A percentile compares a stretch with the other conserved stretches of the same genome.
These are phyloP conservation scores for Eueremaeus valkanovi DNA, from an alignment of 2,888 invertebrate genomes.

Conservation along the genomic window DNA sequence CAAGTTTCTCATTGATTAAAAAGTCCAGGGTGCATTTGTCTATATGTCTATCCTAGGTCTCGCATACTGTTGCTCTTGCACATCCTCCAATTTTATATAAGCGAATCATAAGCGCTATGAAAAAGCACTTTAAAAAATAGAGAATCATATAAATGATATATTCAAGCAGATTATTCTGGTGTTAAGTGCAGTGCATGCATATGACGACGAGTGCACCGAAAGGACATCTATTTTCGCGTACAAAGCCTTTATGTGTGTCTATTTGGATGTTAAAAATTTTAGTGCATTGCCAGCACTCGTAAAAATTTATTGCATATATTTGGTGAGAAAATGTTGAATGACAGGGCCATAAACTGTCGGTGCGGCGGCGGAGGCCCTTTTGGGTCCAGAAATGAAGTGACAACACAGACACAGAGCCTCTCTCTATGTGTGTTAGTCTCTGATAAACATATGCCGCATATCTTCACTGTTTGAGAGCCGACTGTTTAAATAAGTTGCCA, in stretches of 20 bases:
- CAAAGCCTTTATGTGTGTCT: background rate
- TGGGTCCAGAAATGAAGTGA: constrained; percentile 7
- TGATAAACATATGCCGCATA: constrained; percentile 16
- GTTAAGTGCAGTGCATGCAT: background rate
- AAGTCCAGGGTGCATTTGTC: too few relatives aligned
- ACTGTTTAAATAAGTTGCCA: background rate
- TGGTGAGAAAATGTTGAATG: constrained; percentile 10
- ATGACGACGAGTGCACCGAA: background rate
- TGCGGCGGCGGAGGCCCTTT: background rate
- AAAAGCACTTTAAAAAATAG: too few relatives aligned
- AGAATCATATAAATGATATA: background rate
- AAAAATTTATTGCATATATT: constrained; percentile 19
- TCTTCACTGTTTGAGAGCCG: background rate
- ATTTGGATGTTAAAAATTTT: background rate
- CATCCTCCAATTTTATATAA: too few relatives aligned
- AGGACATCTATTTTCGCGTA: background rate
- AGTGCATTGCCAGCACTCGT: background rate
- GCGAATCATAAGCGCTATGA: too few relatives aligned
- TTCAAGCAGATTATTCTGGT: background rate
- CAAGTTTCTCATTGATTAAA: too few relatives aligned
- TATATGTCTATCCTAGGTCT: too few relatives aligned
- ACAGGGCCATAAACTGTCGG: constrained; percentile 15
- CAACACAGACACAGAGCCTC: background rate
- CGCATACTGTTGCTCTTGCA: too few relatives aligned
- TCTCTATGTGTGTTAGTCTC: background rate